Conservation (phyloP, 1,140 invertebrate species). For the Aplysia californica region DNA sequence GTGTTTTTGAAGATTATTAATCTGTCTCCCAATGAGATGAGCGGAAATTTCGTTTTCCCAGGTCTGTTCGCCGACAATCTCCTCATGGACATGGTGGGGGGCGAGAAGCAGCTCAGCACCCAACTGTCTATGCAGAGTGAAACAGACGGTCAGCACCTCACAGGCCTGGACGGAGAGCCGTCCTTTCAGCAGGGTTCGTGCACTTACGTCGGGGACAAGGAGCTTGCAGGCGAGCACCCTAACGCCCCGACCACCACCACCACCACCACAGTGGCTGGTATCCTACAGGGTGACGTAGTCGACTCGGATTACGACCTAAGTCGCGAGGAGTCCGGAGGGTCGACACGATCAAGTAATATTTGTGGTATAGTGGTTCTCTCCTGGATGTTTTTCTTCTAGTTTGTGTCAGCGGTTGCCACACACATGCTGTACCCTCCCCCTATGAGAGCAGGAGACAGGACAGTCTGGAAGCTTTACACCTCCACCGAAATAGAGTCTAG, state of each 20-base stretch:
- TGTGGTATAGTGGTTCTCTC: slow-evolving; percentile 34
- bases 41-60: too few species aligned
- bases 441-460: too few species aligned
- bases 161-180: too few species aligned
- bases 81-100: slow-evolving; percentile 52
- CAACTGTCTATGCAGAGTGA: slow-evolving; percentile 33
- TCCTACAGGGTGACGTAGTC: neutral
- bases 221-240: neutral
- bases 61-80: slow-evolving; percentile 46
- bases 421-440: slow-evolving; percentile 10
- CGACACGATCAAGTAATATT: slow-evolving; percentile 43
- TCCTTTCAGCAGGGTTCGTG: too few species aligned
- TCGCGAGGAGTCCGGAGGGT: slow-evolving; percentile 15
- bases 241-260: neutral
- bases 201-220: too few species aligned
- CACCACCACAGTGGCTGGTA: slow-evolving; percentile 39
- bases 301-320: slow-evolving; percentile 21
- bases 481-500: too few species aligned
- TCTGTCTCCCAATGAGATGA: too few species aligned
- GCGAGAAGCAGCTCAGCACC: slow-evolving; percentile 49
- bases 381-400: slow-evolving; percentile 14
- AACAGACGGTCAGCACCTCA: slow-evolving; percentile 3
- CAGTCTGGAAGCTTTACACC: too few species aligned
- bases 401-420: slow-evolving; percentile 21
- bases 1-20: too few species aligned